Base-by-base conservation (phyloP, 1,140 invertebrate genomes). In the Callitettix versicolor region DNA sequence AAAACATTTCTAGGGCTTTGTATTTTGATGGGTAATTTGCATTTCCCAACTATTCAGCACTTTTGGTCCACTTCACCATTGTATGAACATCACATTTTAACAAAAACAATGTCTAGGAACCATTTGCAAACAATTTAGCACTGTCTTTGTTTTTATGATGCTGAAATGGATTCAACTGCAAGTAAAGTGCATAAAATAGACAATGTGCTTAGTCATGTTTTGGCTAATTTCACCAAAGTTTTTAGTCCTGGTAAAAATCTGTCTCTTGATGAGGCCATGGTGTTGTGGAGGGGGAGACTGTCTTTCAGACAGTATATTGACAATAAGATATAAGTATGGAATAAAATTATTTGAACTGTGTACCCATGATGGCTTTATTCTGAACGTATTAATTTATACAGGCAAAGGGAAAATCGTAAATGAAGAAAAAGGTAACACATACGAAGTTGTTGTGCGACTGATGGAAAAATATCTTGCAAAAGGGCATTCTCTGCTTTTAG, bases 241-340 rank as follows among this genome's bases (percentile, higher is more conserved):
- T 51, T 54, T 56, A 60, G 40, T 18, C 60, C 62, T 17, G 40
- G 51, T n/a, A 57, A 57, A 56, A 44, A 64, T 17, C 41, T 66
- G 14, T 58, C 36, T 12, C 22, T 63, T 41, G 61, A 65, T 56
- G 62, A 67, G 41, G 58, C 59, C 1, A 62, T 64, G 63, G 30
- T 64, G 4, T 61, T 66, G 17, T 68, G 64, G 59, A 52, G 62
- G 41, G 65, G 68, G 24, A 53, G 65, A 47, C 56, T 69, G 30
- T 49, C 59, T n/a, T 70, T 69, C 55, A 48, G 57, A 54, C 65
- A 68, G 49, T 64, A 70, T 42, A 65, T 65, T 43, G 57, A 63
- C 52, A 60, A 62, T 44, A 67, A 68, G 60, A n/a, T 63, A 65
- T 34, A 65, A 64, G 48, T 67, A 66, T 53, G 61, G 63, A 40